Evolutionary conservation across 2,888 invertebrate species (phyloP), one percentile per base, ranked within the genome.

Genomic region (Oscheius sp.): DNA sequence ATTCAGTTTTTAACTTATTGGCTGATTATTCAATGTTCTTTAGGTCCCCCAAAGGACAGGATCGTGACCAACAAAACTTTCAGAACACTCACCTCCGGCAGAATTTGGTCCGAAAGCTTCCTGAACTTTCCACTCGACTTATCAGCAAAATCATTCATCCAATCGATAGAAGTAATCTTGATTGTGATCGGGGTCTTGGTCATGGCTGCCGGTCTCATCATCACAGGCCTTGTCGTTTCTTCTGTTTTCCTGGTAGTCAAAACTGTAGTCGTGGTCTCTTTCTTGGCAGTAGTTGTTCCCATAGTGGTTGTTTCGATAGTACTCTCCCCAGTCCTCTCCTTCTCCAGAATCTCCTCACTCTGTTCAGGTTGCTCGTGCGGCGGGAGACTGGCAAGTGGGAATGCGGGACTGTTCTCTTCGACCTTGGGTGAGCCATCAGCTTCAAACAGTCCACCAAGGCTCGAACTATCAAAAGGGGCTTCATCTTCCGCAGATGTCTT

Each of bases 341-440:
- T 72, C 47, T 59, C 71, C 37, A 72, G 10, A 51, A 72, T 72
- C 21, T 72, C 62, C 5, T n/a, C 71, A 50, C 62, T 72, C 21
- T 72, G 51, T 50, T 72, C 71, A 0, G 21, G 35, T 21, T 63
- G 63, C 21, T 63, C 63, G 1, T 10, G 13, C 5, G 60, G 11
- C n/a, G 71, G 66, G 10, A 72, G 29, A 42, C 42, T 42, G 32
- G 58, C 35, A 47, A 72, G n/a, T 1, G 71, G 71, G 50, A 72
- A 72, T 4, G 59, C 50, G 1, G 71, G 71, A 9, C 50, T 21
- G 2, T 33, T 37, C n/a, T 72, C 71, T n/a, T 55, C 66, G 10
- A 62, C 60, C 21, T 72, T 72, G 11, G 73, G 73, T 13, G 73
- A 73, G 1, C 73, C 73, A 35, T 73, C 73, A n/a, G 62, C 48